Base-by-base conservation (phyloP, 2,888 invertebrate species). In the Meliscaeva auricollis region DNA sequence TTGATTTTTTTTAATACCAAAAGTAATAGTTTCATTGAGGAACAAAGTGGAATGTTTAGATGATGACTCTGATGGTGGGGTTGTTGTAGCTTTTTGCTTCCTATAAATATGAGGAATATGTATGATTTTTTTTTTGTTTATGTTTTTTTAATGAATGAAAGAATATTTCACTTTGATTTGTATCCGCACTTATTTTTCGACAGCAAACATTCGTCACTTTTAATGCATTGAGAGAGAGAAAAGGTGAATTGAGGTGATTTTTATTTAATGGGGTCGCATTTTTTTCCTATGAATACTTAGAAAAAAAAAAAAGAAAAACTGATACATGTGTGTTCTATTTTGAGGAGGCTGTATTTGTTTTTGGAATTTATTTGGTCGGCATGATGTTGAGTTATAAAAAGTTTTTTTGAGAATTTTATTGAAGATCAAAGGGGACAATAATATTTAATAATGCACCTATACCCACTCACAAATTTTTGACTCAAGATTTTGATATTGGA, bases 171-270 rank as follows among this genome's bases (percentile, higher is more conserved):
- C 44, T 66, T 66, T 66, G 66, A 66, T 66, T 66, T 66, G 66
- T 66, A 50, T 66, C 35, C 50, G 35, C 66, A 66, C 66, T 66
- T 66, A 66, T 50, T 35, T 66, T 50, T 66, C 66, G 50, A 66
- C 66, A 48, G 50, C 32, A 26, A 26, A 58, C 73, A 52, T 73
- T 66, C 32, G 32, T 72, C 72, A 58, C 52, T 38, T 48, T 50
- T 46, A 66, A 58, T 76, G 76, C 69, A 69, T 76, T 48, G 77
- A 26, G 52, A 32, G 32, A 17, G 46, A 46, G 17, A 8, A 46
- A 70, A 77, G 52, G 54, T 62, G 69, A 70, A 60, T 74, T 41
- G 60, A 68, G 48, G 58, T 56, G 78, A 50, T 50, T 50, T 44
- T 11, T 11, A 26, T 17, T 44, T 58, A 66, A 52, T 46, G 73